Conservation (phyloP, 2,888 invertebrate genomes). For the Ephialtes manifestator region DNA sequence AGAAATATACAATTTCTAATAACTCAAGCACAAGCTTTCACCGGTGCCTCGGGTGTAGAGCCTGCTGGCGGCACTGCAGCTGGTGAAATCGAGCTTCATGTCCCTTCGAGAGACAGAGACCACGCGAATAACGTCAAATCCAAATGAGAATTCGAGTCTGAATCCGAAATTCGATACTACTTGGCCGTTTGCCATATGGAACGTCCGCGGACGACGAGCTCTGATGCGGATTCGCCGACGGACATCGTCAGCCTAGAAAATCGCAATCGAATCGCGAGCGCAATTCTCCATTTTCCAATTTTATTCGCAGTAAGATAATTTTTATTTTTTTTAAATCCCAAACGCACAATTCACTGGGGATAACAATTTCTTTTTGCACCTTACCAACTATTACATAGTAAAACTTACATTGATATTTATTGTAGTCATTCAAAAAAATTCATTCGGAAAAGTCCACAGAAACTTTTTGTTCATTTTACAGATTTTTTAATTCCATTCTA, state of each 20-base stretch:
- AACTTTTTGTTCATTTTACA: too few relatives aligned
- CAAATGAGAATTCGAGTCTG: conserved; percentile 73
- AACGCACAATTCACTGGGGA: neutral
- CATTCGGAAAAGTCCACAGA: too few relatives aligned
- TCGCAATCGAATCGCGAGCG: conserved; percentile 22
- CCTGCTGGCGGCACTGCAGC: conserved; percentile 9
- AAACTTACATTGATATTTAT: too few relatives aligned
- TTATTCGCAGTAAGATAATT: conserved; percentile 10
- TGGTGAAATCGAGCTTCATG: conserved; percentile 20
- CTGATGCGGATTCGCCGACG: conserved; percentile 40
- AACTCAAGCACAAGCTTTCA: conserved; percentile 41
- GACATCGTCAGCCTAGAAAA: conserved; percentile 39
- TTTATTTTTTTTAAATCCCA: conserved; percentile 2
- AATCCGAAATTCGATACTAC: conserved; percentile 73
- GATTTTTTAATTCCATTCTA: too few relatives aligned
- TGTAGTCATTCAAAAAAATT: too few relatives aligned
- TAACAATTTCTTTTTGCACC: neutral
- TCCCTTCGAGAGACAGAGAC: conserved; percentile 56
- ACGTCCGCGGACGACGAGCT: conserved; percentile 51
- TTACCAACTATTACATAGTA: too few relatives aligned
- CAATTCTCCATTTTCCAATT: conserved; percentile 5
- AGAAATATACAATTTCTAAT: conserved; percentile 57
- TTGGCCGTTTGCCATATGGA: conserved; percentile 72
- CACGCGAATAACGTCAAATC: conserved; percentile 58
- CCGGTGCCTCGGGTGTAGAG: neutral